A percentile compares a stretch with the other conserved stretches of the same genome.
Evolutionary conservation across 2,888 invertebrate genomes (phyloP).

Genomic region (Rhagophthalmus giganteus): DNA sequence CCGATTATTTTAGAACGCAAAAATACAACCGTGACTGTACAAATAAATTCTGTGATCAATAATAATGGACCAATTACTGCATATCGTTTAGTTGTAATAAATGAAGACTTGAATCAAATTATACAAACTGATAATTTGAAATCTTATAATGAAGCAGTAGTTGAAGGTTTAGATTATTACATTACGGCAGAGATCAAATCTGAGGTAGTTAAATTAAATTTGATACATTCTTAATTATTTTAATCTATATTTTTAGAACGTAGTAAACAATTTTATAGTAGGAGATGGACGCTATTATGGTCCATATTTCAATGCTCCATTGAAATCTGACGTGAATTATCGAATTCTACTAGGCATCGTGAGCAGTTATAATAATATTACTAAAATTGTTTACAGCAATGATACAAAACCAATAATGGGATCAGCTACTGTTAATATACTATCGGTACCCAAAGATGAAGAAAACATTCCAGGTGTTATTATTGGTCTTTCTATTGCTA

Average conservation of each 20-base stretch:
- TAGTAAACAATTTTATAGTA: conserved; percentile 69
- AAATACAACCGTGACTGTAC: conserved; percentile 66
- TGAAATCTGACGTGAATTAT: conserved; percentile 65
- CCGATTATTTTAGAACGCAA: conserved; percentile 67
- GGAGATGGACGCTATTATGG: conserved; percentile 77
- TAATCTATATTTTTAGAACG: conserved; percentile 51
- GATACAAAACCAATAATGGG: too few relatives aligned
- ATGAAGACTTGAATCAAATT: conserved; percentile 65
- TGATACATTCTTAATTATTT: conserved; percentile 2
- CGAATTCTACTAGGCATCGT: conserved; percentile 73
- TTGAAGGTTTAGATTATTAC: conserved; percentile 75
- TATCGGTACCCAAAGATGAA: conserved; percentile 58
- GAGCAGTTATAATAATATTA: conserved; percentile 67
- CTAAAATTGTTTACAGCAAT: conserved; percentile 67
- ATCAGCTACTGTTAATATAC: conserved; percentile 56
- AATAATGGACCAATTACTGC: conserved; percentile 77
- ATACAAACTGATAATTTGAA: conserved; percentile 65
- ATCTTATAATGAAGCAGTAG: conserved; percentile 68
- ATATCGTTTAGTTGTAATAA: conserved; percentile 75
- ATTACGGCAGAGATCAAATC: conserved; percentile 79
- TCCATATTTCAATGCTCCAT: conserved; percentile 74
- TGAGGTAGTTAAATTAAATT: conserved; percentile 50
- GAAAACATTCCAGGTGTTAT: conserved; percentile 50
- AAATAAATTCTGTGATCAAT: conserved; percentile 69
- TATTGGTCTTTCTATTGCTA: conserved; percentile 62